phyloP scores from a whole-genome alignment of 1,140 invertebrate species.

The Nylanderia fulva region DNA sequence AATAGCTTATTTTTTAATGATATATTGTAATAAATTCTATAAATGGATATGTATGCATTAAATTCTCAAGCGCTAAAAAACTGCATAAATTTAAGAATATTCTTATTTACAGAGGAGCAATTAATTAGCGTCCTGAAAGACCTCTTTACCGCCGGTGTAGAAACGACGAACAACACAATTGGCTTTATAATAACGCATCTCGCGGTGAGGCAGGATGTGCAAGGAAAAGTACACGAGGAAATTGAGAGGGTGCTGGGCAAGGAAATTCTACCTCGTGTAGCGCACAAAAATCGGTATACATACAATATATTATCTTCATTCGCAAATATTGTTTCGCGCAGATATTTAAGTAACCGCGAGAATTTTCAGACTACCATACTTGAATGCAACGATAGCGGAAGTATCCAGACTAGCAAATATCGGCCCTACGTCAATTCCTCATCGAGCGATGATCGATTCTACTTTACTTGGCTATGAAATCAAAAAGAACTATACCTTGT shows the following conservation, averaged over 20 bases:
- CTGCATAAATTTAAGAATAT: background rate
- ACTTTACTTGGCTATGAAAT: conserved; percentile 84
- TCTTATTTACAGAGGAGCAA: conserved; percentile 85
- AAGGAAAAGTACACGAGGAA: conserved; percentile 87
- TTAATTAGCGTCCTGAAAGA: conserved; percentile 85
- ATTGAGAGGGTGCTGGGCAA: conserved; percentile 86
- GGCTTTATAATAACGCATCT: conserved; percentile 87
- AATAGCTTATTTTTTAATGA: conserved; percentile 22
- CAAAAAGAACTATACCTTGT: conserved; percentile 83
- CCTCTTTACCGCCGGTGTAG: conserved; percentile 88
- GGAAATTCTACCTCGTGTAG: conserved; percentile 79
- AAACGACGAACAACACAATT: conserved; percentile 88
- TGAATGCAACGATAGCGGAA: conserved; percentile 85
- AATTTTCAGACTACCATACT: conserved; percentile 83
- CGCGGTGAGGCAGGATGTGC: conserved; percentile 86
- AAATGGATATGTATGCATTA: conserved; percentile 65
- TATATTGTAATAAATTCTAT: background rate
- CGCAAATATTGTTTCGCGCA: background rate
- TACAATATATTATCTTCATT: background rate
- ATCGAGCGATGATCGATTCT: conserved; percentile 80
- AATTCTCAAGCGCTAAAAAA: conserved; percentile 42
- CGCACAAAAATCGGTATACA: conserved; percentile 83
- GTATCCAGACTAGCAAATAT: conserved; percentile 84
- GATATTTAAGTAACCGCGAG: background rate
- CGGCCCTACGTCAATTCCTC: conserved; percentile 84